A percentile compares a stretch with the other conserved stretches of the same genome.
Conservation (phyloP, 2,888 invertebrate species). For the Meteorus cinctellus region DNA sequence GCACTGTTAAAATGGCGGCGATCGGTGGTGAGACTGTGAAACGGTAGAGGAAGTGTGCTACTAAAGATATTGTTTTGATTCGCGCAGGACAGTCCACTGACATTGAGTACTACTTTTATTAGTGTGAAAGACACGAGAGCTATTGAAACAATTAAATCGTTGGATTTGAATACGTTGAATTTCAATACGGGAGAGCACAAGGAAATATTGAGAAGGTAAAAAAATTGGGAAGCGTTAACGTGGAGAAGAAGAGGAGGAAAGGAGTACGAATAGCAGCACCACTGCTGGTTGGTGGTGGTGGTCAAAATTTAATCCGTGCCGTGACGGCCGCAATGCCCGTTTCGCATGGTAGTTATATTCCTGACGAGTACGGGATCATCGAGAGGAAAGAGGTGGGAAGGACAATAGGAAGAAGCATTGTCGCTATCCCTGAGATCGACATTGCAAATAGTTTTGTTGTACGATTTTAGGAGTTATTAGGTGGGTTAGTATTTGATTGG, state of each 20-base stretch:
- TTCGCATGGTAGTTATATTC: slow-evolving; percentile 56
- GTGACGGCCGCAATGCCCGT: slow-evolving; percentile 63
- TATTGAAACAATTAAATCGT: slow-evolving; percentile 22
- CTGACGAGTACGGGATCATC: slow-evolving; percentile 55
- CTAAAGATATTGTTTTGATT: slow-evolving; percentile 39
- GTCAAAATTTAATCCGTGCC: slow-evolving; percentile 32
- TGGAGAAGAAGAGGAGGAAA: slow-evolving; percentile 23
- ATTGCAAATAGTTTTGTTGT: slow-evolving; percentile 47
- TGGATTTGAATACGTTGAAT: not conserved
- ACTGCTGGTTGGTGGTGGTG: slow-evolving; percentile 14
- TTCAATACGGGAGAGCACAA: slow-evolving; percentile 10
- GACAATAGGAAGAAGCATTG: slow-evolving; percentile 41
- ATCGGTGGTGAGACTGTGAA: slow-evolving; percentile 64
- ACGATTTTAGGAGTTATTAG: slow-evolving; percentile 50
- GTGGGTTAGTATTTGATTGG: slow-evolving; percentile 42
- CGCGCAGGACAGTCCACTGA: slow-evolving; percentile 8
- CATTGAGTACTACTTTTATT: slow-evolving; percentile 2
- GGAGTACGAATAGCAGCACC: slow-evolving; percentile 26
- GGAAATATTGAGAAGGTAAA: not conserved
- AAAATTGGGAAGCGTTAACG: slow-evolving; percentile 14
- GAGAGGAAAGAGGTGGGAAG: slow-evolving; percentile 43
- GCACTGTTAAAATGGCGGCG: slow-evolving; percentile 69
- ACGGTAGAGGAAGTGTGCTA: slow-evolving; percentile 41
- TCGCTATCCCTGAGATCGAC: slow-evolving; percentile 34
- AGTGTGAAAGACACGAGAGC: not conserved